Base-by-base conservation (phyloP, 1,140 invertebrate species). In the Thereuonema tuberculata region DNA sequence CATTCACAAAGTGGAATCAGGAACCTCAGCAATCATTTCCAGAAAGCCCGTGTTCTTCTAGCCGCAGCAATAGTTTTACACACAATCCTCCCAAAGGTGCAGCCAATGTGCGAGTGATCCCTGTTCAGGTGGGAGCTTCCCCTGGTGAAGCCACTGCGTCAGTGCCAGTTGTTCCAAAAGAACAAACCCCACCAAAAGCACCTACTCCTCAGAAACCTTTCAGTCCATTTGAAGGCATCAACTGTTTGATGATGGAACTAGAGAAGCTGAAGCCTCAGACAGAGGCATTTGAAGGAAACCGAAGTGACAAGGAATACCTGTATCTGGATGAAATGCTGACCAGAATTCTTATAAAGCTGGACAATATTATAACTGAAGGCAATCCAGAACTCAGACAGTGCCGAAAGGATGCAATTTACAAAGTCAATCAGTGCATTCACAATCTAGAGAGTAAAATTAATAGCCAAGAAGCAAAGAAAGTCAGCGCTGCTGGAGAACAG, bases 311-410 rank as follows among this genome's bases (percentile, higher is more conserved):
- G 71, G 78, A 86, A 58, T 96, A 92, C 67, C 76, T 88, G 27
- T 93, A 84, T 70, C 72, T 96, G 47, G 93, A 96, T 71, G 93
- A 97, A 74, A 95, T 95, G 91, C 74, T 97, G 17, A 96, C 92
- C 1, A 81, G 92, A 47, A 88, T 90, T 70, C 76, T 96, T 60
- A 81, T 96, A 2, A 91, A 92, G 71, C 72, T 96, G 60, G 93
- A 97, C 70, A 84, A 86, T 64, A 87, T 97, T 58, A 89, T 94
- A 68, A 89, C 89, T 0, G 89, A 92, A 61, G 90, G 90, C 1
- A 85, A 89, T 67, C 89, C 93, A 26, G 85, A 88, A 66, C 86
- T 97, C 29, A 77, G 92, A 64, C 80, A 82, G 59, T 86, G 87
- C 0, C 78, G 93, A 21, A 91, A 87, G 71, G 84, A 89, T 64